Conservation (phyloP, 1,140 invertebrate species). For the Hesperophylax magnus region DNA sequence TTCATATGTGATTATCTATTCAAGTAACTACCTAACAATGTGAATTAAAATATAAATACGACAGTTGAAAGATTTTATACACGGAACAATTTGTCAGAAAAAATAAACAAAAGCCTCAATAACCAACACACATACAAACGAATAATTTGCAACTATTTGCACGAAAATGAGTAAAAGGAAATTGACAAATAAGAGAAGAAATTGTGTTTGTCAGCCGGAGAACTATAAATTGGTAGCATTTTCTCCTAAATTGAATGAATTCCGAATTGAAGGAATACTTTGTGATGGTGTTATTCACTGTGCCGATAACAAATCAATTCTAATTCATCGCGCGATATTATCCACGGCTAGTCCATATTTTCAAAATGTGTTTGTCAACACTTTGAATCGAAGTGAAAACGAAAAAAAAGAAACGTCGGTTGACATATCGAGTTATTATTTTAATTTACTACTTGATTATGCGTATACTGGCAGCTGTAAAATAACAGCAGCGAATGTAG, state of each 20-base stretch:
- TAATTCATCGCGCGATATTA: slow-evolving; percentile 87
- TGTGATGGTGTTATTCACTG: slow-evolving; percentile 87
- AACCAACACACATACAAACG: not conserved
- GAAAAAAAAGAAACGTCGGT: slow-evolving; percentile 81
- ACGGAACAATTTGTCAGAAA: no score
- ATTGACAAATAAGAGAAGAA: slow-evolving; percentile 64
- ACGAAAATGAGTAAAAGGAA: slow-evolving; percentile 61
- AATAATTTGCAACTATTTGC: slow-evolving; percentile 18
- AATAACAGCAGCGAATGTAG: slow-evolving; percentile 83
- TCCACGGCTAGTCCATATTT: slow-evolving; percentile 91
- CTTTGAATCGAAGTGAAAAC: slow-evolving; percentile 74
- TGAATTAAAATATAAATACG: no score
- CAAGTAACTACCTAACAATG: no score
- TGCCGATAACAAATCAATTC: slow-evolving; percentile 81
- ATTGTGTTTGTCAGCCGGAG: slow-evolving; percentile 68
- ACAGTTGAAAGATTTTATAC: no score
- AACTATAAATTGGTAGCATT: slow-evolving; percentile 59
- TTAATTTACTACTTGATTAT: slow-evolving; percentile 84
- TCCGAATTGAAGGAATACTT: slow-evolving; percentile 60
- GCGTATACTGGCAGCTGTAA: slow-evolving; percentile 82
- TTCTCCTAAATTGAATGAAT: slow-evolving; percentile 39
- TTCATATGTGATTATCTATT: no score
- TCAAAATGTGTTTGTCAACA: slow-evolving; percentile 86
- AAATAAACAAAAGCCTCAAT: not conserved
- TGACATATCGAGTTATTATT: slow-evolving; percentile 81